Conservation (phyloP, 1,140 invertebrate species). For the Ips nitidus region DNA sequence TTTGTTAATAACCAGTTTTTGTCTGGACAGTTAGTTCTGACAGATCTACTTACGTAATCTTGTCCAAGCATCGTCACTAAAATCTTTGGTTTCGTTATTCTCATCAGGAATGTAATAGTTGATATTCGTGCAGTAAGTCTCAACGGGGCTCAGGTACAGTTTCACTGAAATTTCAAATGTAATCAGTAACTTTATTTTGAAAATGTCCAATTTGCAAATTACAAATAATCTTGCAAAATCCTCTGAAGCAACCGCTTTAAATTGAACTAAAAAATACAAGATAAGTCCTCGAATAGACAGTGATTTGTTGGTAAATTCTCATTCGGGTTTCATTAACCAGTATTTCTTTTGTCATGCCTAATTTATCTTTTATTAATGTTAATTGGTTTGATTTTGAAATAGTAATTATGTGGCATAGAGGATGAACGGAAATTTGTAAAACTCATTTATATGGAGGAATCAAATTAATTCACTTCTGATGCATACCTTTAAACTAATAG, state of each 20-base stretch:
- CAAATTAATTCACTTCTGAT: too few relatives aligned
- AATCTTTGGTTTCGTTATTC: slow-evolving; percentile 77
- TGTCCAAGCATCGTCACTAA: slow-evolving; percentile 82
- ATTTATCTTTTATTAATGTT: slow-evolving; percentile 2
- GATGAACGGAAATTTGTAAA: slow-evolving; percentile 6
- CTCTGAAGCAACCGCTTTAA: too few relatives aligned
- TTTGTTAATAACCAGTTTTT: neutral
- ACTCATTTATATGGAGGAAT: too few relatives aligned
- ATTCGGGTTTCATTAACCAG: neutral
- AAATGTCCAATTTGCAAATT: neutral
- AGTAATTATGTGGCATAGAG: neutral
- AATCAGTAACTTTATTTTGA: slow-evolving; percentile 39
- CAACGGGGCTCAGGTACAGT: slow-evolving; percentile 87
- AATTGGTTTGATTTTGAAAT: neutral
- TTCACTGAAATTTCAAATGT: slow-evolving; percentile 67
- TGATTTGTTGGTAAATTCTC: slow-evolving; percentile 3
- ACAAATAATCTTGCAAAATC: slow-evolving; percentile 18
- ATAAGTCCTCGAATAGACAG: slow-evolving; percentile 3
- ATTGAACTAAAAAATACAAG: neutral
- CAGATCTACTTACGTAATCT: slow-evolving; percentile 71
- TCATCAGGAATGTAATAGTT: slow-evolving; percentile 90
- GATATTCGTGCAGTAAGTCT: slow-evolving; percentile 92
- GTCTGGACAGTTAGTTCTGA: too few relatives aligned
- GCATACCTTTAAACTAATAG: too few relatives aligned
- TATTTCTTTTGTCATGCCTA: slow-evolving; percentile 6